These are phyloP conservation scores for Drosophila chauvacae DNA, from an alignment of 1,140 invertebrate species.

Conservation along the genomic window DNA sequence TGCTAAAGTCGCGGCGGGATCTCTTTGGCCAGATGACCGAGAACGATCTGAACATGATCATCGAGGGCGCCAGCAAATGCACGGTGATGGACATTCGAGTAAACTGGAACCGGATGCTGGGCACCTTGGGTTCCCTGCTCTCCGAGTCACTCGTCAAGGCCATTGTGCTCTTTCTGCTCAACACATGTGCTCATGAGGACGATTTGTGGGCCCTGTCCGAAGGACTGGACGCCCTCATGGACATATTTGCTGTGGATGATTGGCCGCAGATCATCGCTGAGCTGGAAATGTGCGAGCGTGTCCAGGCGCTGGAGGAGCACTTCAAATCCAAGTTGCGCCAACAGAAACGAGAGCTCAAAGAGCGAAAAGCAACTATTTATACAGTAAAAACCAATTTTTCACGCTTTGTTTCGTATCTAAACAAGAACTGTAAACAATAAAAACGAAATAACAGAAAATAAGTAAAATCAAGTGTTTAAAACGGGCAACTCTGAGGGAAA, in stretches of 20 bases:
- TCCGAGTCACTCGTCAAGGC: slow-evolving; percentile 76
- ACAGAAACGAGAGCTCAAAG: slow-evolving; percentile 87
- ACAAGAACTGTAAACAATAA: slow-evolving; percentile 61
- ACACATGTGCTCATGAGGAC: slow-evolving; percentile 57
- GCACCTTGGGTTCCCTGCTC: slow-evolving; percentile 85
- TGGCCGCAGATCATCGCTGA: slow-evolving; percentile 88
- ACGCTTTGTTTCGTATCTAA: slow-evolving; percentile 89
- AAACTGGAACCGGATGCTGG: slow-evolving; percentile 89
- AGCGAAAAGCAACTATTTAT: slow-evolving; percentile 88
- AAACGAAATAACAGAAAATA: slow-evolving; percentile 5
- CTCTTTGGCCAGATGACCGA: slow-evolving; percentile 82
- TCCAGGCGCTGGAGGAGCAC: slow-evolving; percentile 86
- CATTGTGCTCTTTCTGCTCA: slow-evolving; percentile 55
- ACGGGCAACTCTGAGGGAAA: neutral
- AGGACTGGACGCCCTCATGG: slow-evolving; percentile 90
- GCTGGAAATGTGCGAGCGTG: slow-evolving; percentile 87
- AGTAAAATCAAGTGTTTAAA: neutral
- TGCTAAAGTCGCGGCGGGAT: slow-evolving; percentile 63
- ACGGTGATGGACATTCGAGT: slow-evolving; percentile 87
- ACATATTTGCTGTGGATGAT: slow-evolving; percentile 91
- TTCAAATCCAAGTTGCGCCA: slow-evolving; percentile 89
- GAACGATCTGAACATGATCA: slow-evolving; percentile 85
- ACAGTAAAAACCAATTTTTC: slow-evolving; percentile 89
- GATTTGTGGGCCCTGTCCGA: slow-evolving; percentile 90
- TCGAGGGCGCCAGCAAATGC: slow-evolving; percentile 86